Evolutionary conservation across 2,113 vertebrate genomes (phyloP).

Genomic region (Brachionichthys hirsutus): DNA sequence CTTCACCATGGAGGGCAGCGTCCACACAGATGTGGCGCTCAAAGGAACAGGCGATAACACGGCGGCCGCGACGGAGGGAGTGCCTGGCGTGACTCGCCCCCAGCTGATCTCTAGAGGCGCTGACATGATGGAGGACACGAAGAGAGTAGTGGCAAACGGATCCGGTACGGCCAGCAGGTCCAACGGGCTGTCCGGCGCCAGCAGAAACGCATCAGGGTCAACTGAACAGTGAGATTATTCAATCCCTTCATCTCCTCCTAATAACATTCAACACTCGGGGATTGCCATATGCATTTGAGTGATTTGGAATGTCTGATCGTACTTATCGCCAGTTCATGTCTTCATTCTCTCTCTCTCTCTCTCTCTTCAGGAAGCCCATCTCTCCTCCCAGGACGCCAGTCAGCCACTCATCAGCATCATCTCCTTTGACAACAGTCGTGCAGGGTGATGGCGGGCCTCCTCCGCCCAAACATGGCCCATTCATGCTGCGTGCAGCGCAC

Average conservation of each 20-base stretch:
- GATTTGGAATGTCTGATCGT: neutral
- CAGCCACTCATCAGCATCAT: conserved; percentile 82
- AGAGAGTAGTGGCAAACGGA: conserved; percentile 78
- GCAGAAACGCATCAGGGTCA: conserved; percentile 76
- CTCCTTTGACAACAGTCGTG: conserved; percentile 78
- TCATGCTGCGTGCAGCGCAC: conserved; percentile 84
- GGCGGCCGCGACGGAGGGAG: conserved; percentile 77
- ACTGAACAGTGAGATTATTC: conserved; percentile 82
- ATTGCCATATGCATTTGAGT: too few relatives aligned
- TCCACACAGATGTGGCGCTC: conserved; percentile 77
- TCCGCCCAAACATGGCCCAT: conserved; percentile 82
- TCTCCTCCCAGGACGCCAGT: conserved; percentile 88
- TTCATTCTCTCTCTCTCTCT: neutral
- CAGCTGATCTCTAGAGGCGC: conserved; percentile 86
- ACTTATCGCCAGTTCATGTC: neutral
- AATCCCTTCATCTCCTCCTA: neutral
- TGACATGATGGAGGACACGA: conserved; percentile 83
- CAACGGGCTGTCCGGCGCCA: conserved; percentile 75
- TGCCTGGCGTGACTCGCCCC: conserved; percentile 74
- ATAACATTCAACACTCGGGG: neutral
- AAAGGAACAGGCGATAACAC: conserved; percentile 81
- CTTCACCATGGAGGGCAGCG: conserved; percentile 71
- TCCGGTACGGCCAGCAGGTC: conserved; percentile 75
- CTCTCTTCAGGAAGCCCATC: too few relatives aligned
- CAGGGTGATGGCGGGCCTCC: conserved; percentile 79